Percentiles rank a stretch among this genome's conserved stretches.
Conservation (phyloP, 2,888 invertebrate species). For the Branchellion lobata region DNA sequence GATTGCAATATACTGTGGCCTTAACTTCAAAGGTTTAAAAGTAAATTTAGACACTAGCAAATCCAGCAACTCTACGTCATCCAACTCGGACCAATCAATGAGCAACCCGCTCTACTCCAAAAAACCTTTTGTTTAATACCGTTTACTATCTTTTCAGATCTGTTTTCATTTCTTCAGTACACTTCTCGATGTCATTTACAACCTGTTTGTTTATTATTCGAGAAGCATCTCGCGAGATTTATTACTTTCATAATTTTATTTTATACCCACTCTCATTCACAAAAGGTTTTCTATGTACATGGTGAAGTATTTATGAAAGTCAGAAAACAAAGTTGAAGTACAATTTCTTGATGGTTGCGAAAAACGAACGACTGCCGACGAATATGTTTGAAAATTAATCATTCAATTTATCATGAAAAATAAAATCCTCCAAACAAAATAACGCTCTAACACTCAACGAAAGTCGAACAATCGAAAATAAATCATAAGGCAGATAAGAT, state of each 20-base stretch:
- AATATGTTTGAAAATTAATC: too few species aligned
- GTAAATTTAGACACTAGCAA: not conserved
- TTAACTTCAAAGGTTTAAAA: constrained; percentile 9
- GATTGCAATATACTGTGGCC: constrained; percentile 7
- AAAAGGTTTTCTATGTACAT: too few species aligned
- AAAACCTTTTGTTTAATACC: not conserved
- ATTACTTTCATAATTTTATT: not conserved
- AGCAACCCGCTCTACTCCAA: not conserved
- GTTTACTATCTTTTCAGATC: not conserved
- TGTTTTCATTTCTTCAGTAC: not conserved
- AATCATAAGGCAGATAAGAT: too few species aligned
- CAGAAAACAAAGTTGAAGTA: too few species aligned
- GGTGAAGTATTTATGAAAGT: too few species aligned
- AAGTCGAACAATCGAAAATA: too few species aligned
- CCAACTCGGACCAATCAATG: constrained; percentile 2
- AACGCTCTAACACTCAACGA: too few species aligned
- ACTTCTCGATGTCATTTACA: not conserved
- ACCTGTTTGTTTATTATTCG: not conserved
- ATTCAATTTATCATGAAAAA: too few species aligned
- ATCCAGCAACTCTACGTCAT: not conserved
- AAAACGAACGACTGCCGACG: too few species aligned
- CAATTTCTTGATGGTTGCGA: too few species aligned
- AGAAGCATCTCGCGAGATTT: not conserved
- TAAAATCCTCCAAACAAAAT: too few species aligned
- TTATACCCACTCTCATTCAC: not conserved